These are phyloP conservation scores for Hyppa rectilinea DNA, from an alignment of 2,888 invertebrate species.

Conservation along the genomic window DNA sequence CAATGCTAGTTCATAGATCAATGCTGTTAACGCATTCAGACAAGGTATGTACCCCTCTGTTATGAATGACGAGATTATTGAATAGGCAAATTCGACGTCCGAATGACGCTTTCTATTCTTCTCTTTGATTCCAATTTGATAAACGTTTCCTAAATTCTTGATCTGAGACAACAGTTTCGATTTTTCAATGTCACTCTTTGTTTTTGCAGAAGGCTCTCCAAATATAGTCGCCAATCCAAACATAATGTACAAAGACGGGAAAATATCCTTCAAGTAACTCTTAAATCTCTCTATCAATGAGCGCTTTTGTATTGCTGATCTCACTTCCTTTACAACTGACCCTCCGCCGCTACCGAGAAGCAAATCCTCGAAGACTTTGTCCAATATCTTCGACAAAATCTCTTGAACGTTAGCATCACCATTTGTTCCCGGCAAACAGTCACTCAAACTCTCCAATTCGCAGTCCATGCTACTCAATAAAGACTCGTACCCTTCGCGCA, in stretches of 20 bases:
- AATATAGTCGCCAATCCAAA: constrained; percentile 78
- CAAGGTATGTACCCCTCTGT: constrained; percentile 86
- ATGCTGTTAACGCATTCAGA: constrained; percentile 78
- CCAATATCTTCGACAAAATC: constrained; percentile 87
- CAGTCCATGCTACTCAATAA: constrained; percentile 79
- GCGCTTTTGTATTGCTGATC: constrained; percentile 76
- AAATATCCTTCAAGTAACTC: constrained; percentile 84
- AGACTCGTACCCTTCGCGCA: constrained; percentile 82
- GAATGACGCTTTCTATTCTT: constrained; percentile 71
- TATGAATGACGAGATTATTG: constrained; percentile 79
- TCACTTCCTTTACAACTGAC: constrained; percentile 76
- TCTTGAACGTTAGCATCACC: constrained; percentile 87
- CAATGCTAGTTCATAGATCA: constrained; percentile 82
- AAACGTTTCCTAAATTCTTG: constrained; percentile 74
- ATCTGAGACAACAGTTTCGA: constrained; percentile 78
- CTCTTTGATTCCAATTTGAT: constrained; percentile 75
- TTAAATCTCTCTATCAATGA: constrained; percentile 78
- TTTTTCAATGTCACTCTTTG: constrained; percentile 71
- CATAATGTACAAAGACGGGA: constrained; percentile 83
- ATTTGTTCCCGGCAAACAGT: constrained; percentile 88
- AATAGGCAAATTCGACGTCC: constrained; percentile 79
- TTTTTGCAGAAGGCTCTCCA: constrained; percentile 74
- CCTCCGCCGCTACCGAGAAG: constrained; percentile 79
- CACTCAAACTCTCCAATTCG: constrained; percentile 83
- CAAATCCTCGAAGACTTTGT: constrained; percentile 85